phyloP scores from a whole-genome alignment of 1,140 invertebrate species.

The Elysia chlorotica region DNA sequence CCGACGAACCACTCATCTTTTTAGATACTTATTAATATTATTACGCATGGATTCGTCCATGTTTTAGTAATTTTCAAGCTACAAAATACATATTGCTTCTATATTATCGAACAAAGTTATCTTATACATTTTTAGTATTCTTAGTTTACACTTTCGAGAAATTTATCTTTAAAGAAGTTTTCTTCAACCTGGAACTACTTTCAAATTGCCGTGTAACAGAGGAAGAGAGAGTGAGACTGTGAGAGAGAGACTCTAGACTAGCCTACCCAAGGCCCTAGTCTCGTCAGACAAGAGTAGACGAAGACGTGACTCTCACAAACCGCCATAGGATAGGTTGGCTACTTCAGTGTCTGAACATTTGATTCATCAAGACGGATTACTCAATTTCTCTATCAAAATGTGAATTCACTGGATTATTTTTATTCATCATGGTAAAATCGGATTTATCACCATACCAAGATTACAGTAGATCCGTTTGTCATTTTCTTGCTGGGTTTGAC shows the following conservation, averaged over 20 bases:
- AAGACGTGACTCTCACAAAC: no score
- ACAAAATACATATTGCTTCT: constrained; percentile 7
- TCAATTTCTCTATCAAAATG: no score
- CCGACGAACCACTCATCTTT: constrained; percentile 15
- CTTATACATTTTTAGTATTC: background rate
- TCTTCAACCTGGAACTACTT: constrained; percentile 26
- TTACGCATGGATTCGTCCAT: constrained; percentile 1
- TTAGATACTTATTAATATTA: background rate
- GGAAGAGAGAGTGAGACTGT: constrained; percentile 24
- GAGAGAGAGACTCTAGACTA: constrained; percentile 29
- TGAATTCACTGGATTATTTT: no score
- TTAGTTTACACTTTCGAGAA: background rate
- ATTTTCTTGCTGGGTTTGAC: no score
- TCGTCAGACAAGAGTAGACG: no score
- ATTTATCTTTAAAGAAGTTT: background rate
- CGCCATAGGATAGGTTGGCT: background rate
- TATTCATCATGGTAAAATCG: no score
- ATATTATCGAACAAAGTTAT: background rate
- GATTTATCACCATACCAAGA: no score
- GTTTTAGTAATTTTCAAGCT: background rate
- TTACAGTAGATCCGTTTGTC: no score
- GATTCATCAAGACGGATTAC: background rate
- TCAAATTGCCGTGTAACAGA: constrained; percentile 35
- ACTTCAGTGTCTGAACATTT: background rate
- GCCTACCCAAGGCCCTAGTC: constrained; percentile 6